Conservation (phyloP, 2,113 vertebrate genomes). For the Aspiorhynchus laticeps region DNA sequence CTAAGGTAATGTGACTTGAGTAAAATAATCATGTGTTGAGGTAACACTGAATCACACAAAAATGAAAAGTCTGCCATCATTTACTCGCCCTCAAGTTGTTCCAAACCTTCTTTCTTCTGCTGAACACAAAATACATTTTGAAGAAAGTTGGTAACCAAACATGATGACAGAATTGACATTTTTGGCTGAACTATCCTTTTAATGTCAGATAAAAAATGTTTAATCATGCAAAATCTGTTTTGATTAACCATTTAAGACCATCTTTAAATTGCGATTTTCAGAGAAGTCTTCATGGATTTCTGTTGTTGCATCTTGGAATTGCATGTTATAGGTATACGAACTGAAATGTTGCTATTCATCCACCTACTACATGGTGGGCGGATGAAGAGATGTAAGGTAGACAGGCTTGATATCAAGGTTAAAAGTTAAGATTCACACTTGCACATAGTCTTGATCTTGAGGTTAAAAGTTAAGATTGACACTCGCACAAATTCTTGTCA, state of each 20-base stretch:
- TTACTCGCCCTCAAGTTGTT: too few relatives aligned
- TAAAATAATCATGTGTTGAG: neutral
- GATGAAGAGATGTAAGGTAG: neutral
- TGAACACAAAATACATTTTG: too few relatives aligned
- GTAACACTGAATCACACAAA: too few relatives aligned
- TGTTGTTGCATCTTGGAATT: neutral
- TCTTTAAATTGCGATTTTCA: neutral
- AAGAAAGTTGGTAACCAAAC: neutral
- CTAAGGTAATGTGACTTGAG: constrained; percentile 83
- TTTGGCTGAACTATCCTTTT: neutral
- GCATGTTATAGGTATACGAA: neutral
- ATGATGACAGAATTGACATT: neutral
- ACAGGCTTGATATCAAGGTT: constrained; percentile 24
- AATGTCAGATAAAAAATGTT: neutral
- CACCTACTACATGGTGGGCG: constrained; percentile 34
- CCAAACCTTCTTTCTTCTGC: too few relatives aligned
- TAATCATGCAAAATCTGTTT: neutral
- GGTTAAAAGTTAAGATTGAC: constrained; percentile 21
- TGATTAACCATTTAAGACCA: neutral
- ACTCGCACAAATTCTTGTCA: neutral
- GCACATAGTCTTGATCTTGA: constrained; percentile 9
- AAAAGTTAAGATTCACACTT: constrained; percentile 26
- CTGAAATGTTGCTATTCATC: constrained; percentile 12
- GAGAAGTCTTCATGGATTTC: neutral
- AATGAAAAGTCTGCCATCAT: neutral